Percentiles rank a stretch among this genome's conserved stretches.
These are phyloP conservation scores for Mellilla xanthometata DNA, from an alignment of 2,888 invertebrate genomes.

Conservation along the genomic window DNA sequence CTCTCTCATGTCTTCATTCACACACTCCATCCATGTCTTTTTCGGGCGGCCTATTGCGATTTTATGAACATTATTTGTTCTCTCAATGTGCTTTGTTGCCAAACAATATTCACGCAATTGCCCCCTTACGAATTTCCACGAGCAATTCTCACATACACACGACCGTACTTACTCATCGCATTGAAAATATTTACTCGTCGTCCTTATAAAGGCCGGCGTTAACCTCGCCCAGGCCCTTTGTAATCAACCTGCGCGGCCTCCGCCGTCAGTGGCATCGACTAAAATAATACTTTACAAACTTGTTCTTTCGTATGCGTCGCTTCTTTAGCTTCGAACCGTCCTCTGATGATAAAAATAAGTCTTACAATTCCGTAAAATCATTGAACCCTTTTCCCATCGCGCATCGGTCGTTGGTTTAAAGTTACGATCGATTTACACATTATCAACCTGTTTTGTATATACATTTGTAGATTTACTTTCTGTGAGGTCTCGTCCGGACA, in stretches of 20 bases:
- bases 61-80: no score
- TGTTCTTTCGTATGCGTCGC: slow-evolving; percentile 37
- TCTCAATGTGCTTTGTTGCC: no score
- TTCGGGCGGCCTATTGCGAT: no score
- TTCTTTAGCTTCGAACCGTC: slow-evolving; percentile 33
- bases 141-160: slow-evolving; percentile 20
- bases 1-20: no score
- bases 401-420: neutral
- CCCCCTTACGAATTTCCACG: slow-evolving; percentile 15
- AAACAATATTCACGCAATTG: no score
- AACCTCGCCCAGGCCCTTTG: slow-evolving; percentile 73
- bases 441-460: neutral
- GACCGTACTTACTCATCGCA: slow-evolving; percentile 22
- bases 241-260: slow-evolving; percentile 73
- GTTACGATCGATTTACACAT: neutral
- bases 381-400: slow-evolving; percentile 5
- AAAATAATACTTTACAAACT: slow-evolving; percentile 57
- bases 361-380: slow-evolving; percentile 23
- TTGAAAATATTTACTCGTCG: slow-evolving; percentile 35
- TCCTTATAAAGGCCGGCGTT: slow-evolving; percentile 46
- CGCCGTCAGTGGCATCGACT: slow-evolving; percentile 55
- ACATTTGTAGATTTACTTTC: no score
- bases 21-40: no score
- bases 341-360: slow-evolving; percentile 25
- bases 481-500: no score